Conservation (phyloP, 2,797 vertebrate species). For the Garrulus glandarius region DNA sequence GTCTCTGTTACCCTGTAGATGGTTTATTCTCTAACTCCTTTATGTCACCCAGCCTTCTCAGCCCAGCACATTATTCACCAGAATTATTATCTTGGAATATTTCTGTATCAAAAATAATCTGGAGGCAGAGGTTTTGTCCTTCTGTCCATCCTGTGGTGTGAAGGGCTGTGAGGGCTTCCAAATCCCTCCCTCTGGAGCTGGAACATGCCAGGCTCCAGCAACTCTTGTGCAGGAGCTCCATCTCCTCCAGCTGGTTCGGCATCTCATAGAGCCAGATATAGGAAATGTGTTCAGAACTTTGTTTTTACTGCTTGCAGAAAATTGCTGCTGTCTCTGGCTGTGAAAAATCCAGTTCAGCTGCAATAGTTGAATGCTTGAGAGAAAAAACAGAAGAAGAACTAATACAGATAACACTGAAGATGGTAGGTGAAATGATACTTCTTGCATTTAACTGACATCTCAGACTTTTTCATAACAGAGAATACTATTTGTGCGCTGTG, state of each 20-base stretch:
- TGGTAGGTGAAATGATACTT: background rate
- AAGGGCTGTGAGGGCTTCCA: background rate
- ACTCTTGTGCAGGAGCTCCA: background rate
- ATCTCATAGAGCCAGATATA: background rate
- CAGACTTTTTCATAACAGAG: background rate
- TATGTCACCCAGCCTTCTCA: background rate
- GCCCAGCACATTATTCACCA: background rate
- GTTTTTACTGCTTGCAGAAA: conserved; percentile 26
- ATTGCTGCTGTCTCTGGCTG: conserved; percentile 43
- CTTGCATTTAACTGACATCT: background rate
- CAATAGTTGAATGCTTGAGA: conserved; percentile 48
- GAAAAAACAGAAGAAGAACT: conserved; percentile 56
- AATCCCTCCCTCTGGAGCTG: background rate
- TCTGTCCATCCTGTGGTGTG: background rate
- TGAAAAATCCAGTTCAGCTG: conserved; percentile 30
- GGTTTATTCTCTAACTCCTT: background rate
- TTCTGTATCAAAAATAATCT: background rate
- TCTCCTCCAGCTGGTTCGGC: accelerated
- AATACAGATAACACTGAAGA: background rate
- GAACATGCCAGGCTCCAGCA: background rate
- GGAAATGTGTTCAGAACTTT: background rate
- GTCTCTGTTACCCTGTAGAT: background rate
- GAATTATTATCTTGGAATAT: background rate
- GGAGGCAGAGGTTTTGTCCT: background rate
- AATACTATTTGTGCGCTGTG: background rate